Evolutionary conservation across 2,888 invertebrate genomes (phyloP).

Genomic region (Xestia ashworthii): DNA sequence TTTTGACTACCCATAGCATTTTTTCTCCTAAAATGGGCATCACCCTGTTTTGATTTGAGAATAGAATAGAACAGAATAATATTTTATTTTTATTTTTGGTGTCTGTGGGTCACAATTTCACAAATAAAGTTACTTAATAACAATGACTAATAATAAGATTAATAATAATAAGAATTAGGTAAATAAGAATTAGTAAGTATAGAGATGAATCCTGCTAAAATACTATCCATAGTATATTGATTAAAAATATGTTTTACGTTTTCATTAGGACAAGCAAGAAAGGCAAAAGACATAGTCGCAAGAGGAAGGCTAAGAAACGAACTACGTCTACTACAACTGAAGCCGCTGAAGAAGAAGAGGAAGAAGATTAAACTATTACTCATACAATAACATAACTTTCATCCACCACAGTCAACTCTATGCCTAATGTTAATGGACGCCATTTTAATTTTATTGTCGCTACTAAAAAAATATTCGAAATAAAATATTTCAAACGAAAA

Average conservation of each 20-base stretch:
- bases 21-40: too few species aligned
- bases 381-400: slow-evolving; percentile 13
- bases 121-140: too few species aligned
- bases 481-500: slow-evolving; percentile 1
- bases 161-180: too few species aligned
- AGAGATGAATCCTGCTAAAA: too few species aligned
- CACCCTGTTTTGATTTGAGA: too few species aligned
- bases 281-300: slow-evolving; percentile 77
- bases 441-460: slow-evolving; percentile 21
- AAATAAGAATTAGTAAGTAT: too few species aligned
- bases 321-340: slow-evolving; percentile 73
- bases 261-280: slow-evolving; percentile 71
- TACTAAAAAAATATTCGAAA: slow-evolving; percentile 10
- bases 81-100: too few species aligned
- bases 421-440: slow-evolving; percentile 15
- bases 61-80: too few species aligned
- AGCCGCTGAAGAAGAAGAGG: slow-evolving; percentile 73
- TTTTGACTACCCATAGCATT: too few species aligned
- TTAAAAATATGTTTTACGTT: background rate
- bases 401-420: slow-evolving; percentile 20
- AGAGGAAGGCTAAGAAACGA: slow-evolving; percentile 72
- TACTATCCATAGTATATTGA: too few species aligned
- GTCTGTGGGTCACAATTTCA: too few species aligned
- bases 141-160: too few species aligned
- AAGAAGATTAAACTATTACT: slow-evolving; percentile 68